Base-by-base conservation (phyloP, 2,113 vertebrate genomes). In the Crypturellus undulatus region DNA sequence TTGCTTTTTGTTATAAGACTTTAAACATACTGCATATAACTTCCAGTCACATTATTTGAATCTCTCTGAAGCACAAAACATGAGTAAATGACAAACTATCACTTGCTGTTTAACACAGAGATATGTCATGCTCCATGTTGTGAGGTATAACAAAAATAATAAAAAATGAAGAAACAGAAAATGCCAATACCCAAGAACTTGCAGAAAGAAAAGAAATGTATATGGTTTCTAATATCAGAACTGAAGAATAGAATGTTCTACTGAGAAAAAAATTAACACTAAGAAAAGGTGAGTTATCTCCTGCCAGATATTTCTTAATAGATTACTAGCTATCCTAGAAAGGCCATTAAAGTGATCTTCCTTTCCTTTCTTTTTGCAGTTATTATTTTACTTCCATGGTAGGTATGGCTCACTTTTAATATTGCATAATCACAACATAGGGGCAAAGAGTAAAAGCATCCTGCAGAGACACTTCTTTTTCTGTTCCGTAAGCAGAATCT, bases 361-460 rank as follows among this genome's bases (percentile, higher is more conserved):
- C 40, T 78, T 36, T 25, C 22, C 10, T 49, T 6, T 58, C 3
- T 30, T 70, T 91, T 73, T 56, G 11, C 3, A 77, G 25, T 58
- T 64, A 40, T 22, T 43, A 32, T 77, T 59, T 64, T 68, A 36
- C 12, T 65, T 81, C 12, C 9, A 5, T 70, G 13, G 26, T 19
- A 51, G 4, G 0, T 75, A 56, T 36, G 12, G 7, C 81, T 42
- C 22, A 34, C 7, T 68, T 81, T 58, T 20, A n/a, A 17, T 40
- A 5, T 4, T 75, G 25, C 7, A 11, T 10, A 68, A 7, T 4
- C 6, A 36, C 12, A 76, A 43, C 6, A 42, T 4, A n/a, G 11
- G 12, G 3, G 3, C 1, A 49, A 56, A 56, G 54, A 45, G 2
- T 0, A 1, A 79, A 77, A 70, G 43, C 12, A 2, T 26, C 24